Base-by-base conservation (phyloP, 2,888 invertebrate species). In the Sylvicola fuscatus region DNA sequence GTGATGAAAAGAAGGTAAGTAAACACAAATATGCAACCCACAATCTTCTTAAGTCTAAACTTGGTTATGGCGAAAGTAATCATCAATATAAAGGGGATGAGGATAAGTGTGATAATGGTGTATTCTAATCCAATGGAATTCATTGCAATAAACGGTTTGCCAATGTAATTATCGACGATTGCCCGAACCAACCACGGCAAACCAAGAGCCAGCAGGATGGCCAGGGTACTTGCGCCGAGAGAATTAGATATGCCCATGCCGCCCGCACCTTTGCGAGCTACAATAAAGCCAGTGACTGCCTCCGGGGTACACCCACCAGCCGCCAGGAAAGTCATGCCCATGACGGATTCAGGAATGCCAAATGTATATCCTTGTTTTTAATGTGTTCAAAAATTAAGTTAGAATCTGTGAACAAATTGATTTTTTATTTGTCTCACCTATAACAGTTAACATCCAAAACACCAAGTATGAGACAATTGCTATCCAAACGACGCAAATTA, bases 241-340 rank as follows among this genome's bases (percentile, higher is more conserved):
- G 80, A 74, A 47, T 82, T 81, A 8, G 80, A 80, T 28, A 82
- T 73, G 1, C 79, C 81, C 62, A 82, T 80, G 12, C 72, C 72
- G 2, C 79, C 80, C 50, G 35, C 56, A 80, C 84, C 84, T 68
- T 75, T 70, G 49, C 75, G 66, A 1, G 81, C 75, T 53, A 84
- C 77, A 41, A 86, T 78, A 33, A 75, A 70, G 44, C 82, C 78
- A 1, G 83, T 79, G 38, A 60, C 61, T 5, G 64, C 62, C 45
- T 65, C 87, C 0, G 86, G 86, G 39, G 87, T 62, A 49, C 81
- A 80, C 4, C 82, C 82, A 2, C 86, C 86, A 14, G 79, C 78
- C 0, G 84, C 82, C 39, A 86, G 59, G 47, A 87, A 76, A 1
- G 83, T 83, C 53, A 86, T 71, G 2, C 84, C 86, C 72, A 84